A percentile compares a stretch with the other conserved stretches of the same genome.
Evolutionary conservation across 2,797 vertebrate genomes (phyloP).

Genomic region (Numenius phaeopus): DNA sequence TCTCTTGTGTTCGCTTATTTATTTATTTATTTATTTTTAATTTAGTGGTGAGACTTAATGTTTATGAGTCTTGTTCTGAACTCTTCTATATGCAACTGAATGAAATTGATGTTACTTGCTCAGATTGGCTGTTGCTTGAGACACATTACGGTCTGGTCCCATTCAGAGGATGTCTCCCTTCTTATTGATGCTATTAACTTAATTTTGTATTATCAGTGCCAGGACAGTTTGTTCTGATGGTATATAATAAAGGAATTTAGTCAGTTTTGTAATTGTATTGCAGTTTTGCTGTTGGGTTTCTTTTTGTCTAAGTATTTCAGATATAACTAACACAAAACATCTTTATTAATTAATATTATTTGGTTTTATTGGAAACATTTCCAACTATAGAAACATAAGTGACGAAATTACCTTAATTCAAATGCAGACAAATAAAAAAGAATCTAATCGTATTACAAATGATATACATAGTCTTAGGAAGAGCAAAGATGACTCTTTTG

Average conservation of each 20-base stretch:
- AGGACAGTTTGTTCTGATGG: background rate
- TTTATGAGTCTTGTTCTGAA: background rate
- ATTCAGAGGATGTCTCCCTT: background rate
- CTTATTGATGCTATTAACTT: background rate
- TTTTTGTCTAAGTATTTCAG: background rate
- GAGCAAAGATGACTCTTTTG: background rate
- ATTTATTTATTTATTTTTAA: background rate
- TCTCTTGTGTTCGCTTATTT: background rate
- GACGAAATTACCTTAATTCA: background rate
- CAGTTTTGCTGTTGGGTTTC: background rate
- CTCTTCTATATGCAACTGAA: background rate
- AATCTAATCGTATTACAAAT: background rate
- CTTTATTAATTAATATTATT: background rate
- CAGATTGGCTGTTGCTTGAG: background rate
- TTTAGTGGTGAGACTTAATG: background rate
- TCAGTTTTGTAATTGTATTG: background rate
- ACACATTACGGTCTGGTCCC: background rate
- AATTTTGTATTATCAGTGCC: background rate
- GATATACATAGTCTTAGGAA: background rate
- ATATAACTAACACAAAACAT: background rate
- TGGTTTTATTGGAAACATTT: background rate
- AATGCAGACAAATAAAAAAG: background rate
- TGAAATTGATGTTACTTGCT: background rate
- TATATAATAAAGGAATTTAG: background rate
- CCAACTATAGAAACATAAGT: background rate